Evolutionary conservation across 1,140 invertebrate species (phyloP), one percentile per base, ranked within the genome.

Genomic region (Hyphantria cunea): DNA sequence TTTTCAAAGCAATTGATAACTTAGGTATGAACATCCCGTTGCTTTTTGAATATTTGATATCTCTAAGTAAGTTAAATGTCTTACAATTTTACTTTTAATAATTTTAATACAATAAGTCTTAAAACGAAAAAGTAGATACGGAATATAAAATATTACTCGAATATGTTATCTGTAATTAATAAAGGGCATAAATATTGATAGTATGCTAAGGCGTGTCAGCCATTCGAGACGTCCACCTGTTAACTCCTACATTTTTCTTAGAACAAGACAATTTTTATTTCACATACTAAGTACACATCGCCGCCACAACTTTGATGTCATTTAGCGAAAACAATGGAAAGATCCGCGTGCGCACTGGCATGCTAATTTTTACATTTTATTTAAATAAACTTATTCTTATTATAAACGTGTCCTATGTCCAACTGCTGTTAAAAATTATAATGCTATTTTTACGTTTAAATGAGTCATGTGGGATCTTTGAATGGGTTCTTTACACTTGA

Each of bases 311-410:
- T 90, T 90, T 90, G 87, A 90, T 84, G 86, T 90, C 85, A 82
- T 90, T 90, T 90, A 90, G 84, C 84, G 82, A 88, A 88, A 87
- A 89, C 87, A 90, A 90, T 90, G 87, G 87, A 84, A 86, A 86
- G 83, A 89, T 84, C 58, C 76, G 66, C 47, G 74, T 66, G 32
- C 70, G 41, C 66, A 68, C 74, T 75, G 67, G 87, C 82, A 90
- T 90, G 72, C 83, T 84, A 85, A 90, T 82, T 76, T 60, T 47
- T 49, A 80, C 74, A 82, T 86, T 84, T 90, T 86, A 89, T 89
- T 87, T 87, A 89, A 90, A 89, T 90, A 61, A 84, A 78, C 87
- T 86, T 87, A 86, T 88, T 87, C 71, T 80, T 86, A 89, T 88
- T 87, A 81, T 80, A 68, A 70, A 72, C 81, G 79, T 83, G 80